phyloP scores from a whole-genome alignment of 2,113 vertebrate genomes.

The Chaetorhynchus papuensis region DNA sequence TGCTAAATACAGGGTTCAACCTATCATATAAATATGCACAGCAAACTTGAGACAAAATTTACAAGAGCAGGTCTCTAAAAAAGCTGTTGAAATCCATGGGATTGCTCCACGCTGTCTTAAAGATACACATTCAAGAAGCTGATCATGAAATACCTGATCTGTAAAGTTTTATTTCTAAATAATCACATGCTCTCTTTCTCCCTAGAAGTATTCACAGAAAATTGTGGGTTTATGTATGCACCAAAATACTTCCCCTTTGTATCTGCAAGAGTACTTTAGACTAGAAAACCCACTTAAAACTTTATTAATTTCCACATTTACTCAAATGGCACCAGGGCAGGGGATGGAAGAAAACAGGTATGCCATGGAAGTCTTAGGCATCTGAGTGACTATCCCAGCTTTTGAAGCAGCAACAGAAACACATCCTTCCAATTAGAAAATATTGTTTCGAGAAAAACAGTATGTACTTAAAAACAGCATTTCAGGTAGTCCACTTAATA shows the following conservation, averaged over 20 bases:
- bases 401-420: background rate
- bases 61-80: background rate
- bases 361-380: background rate
- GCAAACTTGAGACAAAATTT: background rate
- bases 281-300: background rate
- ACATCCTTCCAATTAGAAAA: background rate
- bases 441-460: background rate
- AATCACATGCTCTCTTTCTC: background rate
- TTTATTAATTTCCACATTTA: background rate
- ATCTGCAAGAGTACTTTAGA: background rate
- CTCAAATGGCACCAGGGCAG: background rate
- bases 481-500: background rate
- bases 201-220: background rate
- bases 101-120: background rate
- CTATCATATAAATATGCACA: background rate
- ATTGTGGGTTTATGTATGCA: background rate
- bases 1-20: background rate
- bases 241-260: background rate
- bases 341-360: background rate
- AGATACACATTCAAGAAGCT: background rate
- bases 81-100: background rate
- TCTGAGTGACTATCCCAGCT: background rate
- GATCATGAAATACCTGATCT: background rate
- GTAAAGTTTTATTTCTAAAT: background rate
- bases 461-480: background rate